Percentiles rank a stretch among this genome's conserved stretches.
Evolutionary conservation across 2,797 vertebrate species (phyloP).

Genomic region (Gambusia yucatana): DNA sequence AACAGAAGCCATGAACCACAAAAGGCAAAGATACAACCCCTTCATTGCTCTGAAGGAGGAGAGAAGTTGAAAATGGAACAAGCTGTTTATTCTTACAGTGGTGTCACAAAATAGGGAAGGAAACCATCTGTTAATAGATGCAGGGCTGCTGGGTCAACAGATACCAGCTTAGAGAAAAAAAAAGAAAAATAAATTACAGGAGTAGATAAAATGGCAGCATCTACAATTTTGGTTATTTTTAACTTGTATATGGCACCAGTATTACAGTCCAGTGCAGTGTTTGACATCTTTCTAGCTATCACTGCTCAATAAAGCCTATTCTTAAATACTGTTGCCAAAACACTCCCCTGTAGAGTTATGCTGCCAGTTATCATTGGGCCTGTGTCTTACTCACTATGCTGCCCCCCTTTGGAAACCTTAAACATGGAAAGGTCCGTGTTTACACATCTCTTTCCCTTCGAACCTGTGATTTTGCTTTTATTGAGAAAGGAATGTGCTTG

Average conservation of each 20-base stretch:
- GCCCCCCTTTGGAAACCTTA: neutral
- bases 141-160: constrained; percentile 67
- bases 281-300: neutral
- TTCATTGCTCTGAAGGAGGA: constrained; percentile 31
- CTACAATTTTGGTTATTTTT: neutral
- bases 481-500: neutral
- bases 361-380: no score
- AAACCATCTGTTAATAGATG: constrained; percentile 67
- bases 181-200: neutral
- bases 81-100: constrained; percentile 70
- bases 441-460: neutral
- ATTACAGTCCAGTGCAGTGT: neutral
- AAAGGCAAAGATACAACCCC: neutral
- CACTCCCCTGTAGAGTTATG: no score
- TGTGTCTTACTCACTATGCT: neutral
- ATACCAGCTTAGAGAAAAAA: constrained; percentile 58
- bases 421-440: neutral
- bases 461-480: neutral
- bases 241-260: neutral
- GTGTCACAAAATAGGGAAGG: constrained; percentile 74
- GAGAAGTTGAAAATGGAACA: constrained; percentile 66
- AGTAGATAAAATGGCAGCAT: neutral
- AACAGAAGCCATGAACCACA: neutral
- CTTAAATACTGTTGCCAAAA: no score
- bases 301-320: no score